These are phyloP conservation scores for Cynaeus angustus DNA, from an alignment of 2,888 invertebrate species.

Conservation along the genomic window DNA sequence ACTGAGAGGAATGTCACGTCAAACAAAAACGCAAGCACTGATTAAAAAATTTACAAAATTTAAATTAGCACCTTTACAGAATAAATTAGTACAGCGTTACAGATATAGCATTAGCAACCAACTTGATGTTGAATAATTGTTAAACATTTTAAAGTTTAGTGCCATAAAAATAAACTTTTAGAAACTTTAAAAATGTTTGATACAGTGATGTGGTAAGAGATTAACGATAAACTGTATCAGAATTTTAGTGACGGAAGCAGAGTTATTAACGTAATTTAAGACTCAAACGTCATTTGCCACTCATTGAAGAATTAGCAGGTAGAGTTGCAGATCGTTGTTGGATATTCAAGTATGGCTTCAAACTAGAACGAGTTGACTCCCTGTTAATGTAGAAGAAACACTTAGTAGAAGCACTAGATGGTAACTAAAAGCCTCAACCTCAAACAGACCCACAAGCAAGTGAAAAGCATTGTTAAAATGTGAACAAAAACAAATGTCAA, in stretches of 20 bases:
- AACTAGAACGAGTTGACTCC: constrained; percentile 85
- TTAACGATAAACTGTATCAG: constrained; percentile 51
- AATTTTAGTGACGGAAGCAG: constrained; percentile 54
- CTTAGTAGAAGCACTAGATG: constrained; percentile 30
- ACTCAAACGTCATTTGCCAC: constrained; percentile 71
- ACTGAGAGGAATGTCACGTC: constrained; percentile 57
- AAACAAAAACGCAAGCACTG: constrained; percentile 43
- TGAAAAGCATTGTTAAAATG: constrained; percentile 22
- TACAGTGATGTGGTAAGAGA: constrained; percentile 42
- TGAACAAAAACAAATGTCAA: constrained; percentile 39
- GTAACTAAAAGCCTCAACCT: constrained; percentile 20
- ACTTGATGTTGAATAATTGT: constrained; percentile 26
- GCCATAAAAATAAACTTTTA: constrained; percentile 56
- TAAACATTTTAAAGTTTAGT: constrained; percentile 54
- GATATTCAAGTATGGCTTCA: constrained; percentile 83
- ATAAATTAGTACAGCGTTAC: constrained; percentile 42
- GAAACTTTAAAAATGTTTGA: constrained; percentile 53
- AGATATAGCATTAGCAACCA: constrained; percentile 34
- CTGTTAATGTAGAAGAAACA: constrained; percentile 69
- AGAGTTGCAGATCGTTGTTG: constrained; percentile 91
- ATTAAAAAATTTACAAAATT: constrained; percentile 38
- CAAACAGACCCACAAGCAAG: constrained; percentile 31
- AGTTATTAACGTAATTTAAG: constrained; percentile 38
- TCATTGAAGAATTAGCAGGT: constrained; percentile 88
- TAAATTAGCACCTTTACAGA: constrained; percentile 44